Base-by-base conservation (phyloP, 2,113 vertebrate genomes). In the Formicarius rufipectus region DNA sequence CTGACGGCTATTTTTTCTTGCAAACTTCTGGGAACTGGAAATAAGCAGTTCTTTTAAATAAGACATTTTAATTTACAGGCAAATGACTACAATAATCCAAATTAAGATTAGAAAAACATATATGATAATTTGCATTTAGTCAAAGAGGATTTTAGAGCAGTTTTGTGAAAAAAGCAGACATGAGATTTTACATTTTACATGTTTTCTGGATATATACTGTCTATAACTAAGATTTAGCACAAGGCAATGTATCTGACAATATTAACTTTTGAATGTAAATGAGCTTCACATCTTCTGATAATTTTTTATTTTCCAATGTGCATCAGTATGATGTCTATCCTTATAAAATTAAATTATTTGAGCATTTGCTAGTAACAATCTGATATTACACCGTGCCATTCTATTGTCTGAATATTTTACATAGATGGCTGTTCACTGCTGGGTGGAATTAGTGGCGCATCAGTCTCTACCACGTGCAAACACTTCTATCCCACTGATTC, bases 381-480 rank as follows among this genome's bases (percentile, higher is more conserved):
- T 76, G 39, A 37, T 56, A 71, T n/a, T 55, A 39, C 30, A 67
- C 8, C 40, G 6, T 25, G 25, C 59, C 12, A 20, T 68, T 63
- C 20, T 77, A 47, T 20, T 16, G 5, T 64, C 35, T 59, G 18
- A 67, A 33, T 59, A 64, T 69, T 89, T 85, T 55, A 74, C 33
- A 63, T 25, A 37, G 15, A 33, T 0, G 2, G 6, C 13, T 74
- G 7, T 44, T 64, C 2, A 1, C 10, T 79, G 14, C 37, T 72
- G 31, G 27, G 18, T 40, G 35, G 9, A 59, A 64, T 16, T 28
- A 78, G 12, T 10, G 37, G 19, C 47, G 16, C 28, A 75, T 75
- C 62, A 63, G 24, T 31, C 47, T 67, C 37, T 79, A 49, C 20
- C 20, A 42, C 8, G n/a, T 3, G 2, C 6, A 94, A 92, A 2